Evolutionary conservation across 2,888 invertebrate species (phyloP).

Genomic region (Leptinotarsa haldemani): DNA sequence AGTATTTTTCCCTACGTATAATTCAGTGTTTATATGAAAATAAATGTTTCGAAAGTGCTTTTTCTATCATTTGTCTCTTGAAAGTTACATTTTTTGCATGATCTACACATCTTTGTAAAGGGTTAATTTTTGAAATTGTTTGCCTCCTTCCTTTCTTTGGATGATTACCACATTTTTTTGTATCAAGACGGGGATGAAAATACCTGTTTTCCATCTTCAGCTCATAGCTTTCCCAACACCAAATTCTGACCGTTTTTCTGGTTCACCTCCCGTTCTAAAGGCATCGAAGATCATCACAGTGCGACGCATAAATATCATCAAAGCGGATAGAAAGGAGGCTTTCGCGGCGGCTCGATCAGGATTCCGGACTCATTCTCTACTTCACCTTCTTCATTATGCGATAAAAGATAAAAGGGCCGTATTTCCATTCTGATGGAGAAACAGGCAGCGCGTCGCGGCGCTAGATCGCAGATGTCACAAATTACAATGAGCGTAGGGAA

Average conservation of each 20-base stretch:
- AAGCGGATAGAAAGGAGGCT: slow-evolving; percentile 55
- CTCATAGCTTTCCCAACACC: too few relatives aligned
- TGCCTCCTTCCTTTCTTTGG: too few relatives aligned
- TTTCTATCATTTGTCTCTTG: too few relatives aligned
- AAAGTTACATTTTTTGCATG: too few relatives aligned
- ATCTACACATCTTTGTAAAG: too few relatives aligned
- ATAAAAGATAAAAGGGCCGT: slow-evolving; percentile 61
- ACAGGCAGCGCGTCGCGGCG: slow-evolving; percentile 27
- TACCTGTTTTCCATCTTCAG: too few relatives aligned
- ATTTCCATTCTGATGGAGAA: slow-evolving; percentile 56
- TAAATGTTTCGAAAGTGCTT: too few relatives aligned
- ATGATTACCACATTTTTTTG: too few relatives aligned
- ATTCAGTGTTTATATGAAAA: too few relatives aligned
- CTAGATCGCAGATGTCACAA: slow-evolving; percentile 63
- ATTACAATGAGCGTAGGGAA: slow-evolving; percentile 50
- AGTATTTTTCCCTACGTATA: too few relatives aligned
- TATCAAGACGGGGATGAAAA: too few relatives aligned
- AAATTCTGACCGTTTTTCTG: slow-evolving; percentile 1
- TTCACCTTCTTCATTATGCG: slow-evolving; percentile 62
- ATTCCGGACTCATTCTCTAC: slow-evolving; percentile 54
- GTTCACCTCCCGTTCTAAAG: slow-evolving; percentile 37
- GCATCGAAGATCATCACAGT: slow-evolving; percentile 53
- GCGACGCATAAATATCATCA: slow-evolving; percentile 64
- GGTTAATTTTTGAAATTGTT: too few relatives aligned
- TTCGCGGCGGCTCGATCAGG: slow-evolving; percentile 41